Percentiles rank a stretch among this genome's conserved stretches.
These are phyloP conservation scores for Carassius gibelio DNA, from an alignment of 2,113 vertebrate species.

Conservation along the genomic window DNA sequence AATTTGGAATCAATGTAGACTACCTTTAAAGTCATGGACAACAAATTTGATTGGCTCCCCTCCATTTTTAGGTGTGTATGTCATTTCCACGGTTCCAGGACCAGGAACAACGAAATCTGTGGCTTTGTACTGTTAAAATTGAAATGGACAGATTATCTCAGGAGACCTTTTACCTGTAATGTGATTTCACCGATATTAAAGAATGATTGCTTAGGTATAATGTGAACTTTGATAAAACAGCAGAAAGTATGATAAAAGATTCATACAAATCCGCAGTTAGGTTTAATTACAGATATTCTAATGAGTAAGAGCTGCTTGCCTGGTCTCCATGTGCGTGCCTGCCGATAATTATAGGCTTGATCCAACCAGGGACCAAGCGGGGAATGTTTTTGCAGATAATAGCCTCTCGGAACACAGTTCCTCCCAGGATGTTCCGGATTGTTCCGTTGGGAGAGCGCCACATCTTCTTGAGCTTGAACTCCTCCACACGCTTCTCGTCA, in stretches of 20 bases:
- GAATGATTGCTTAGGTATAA: too few species aligned
- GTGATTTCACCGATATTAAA: background rate
- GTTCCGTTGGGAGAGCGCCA: slow-evolving; percentile 98
- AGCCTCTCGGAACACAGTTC: slow-evolving; percentile 96
- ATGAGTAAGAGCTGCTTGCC: slow-evolving; percentile 65
- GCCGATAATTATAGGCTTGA: slow-evolving; percentile 96
- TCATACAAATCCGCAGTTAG: background rate
- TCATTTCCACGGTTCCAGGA: slow-evolving; percentile 93
- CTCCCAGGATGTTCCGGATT: slow-evolving; percentile 96
- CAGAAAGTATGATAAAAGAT: background rate
- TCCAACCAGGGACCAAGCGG: slow-evolving; percentile 90
- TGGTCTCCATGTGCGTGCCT: slow-evolving; percentile 97
- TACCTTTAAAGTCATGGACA: slow-evolving; percentile 91
- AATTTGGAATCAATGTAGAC: background rate
- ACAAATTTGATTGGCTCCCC: slow-evolving; percentile 83
- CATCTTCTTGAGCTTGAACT: slow-evolving; percentile 98
- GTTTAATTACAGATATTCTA: background rate
- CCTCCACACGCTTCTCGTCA: slow-evolving; percentile 94
- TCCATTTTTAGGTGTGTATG: slow-evolving; percentile 83
- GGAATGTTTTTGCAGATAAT: slow-evolving; percentile 98
- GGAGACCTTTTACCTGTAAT: background rate
- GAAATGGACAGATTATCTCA: background rate
- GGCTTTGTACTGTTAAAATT: slow-evolving; percentile 87
- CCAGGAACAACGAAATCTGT: slow-evolving; percentile 96
- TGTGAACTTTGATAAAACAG: slow-evolving; percentile 6